Percentiles rank a stretch among this genome's conserved stretches.
Conservation (phyloP, 2,113 vertebrate species). For the Poicephalus meyeri region DNA sequence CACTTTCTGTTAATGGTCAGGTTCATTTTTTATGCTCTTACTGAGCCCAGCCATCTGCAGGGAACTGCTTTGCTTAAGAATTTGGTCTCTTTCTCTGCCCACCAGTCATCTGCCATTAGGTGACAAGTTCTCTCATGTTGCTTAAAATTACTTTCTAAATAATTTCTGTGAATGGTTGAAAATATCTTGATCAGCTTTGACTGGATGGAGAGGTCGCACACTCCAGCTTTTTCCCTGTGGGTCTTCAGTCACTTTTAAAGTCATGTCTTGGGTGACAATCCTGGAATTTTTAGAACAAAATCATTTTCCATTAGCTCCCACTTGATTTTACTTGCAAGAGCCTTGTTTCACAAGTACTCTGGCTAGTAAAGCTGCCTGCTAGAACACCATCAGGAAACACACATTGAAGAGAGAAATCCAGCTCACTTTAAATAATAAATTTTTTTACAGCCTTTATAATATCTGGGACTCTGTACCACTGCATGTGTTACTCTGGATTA, state of each 20-base stretch:
- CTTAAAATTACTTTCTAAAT: conserved; percentile 33
- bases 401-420: background rate
- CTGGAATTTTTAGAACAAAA: background rate
- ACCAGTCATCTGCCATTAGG: background rate
- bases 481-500: background rate
- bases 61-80: conserved; percentile 13
- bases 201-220: background rate
- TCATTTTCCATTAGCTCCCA: background rate
- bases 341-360: background rate
- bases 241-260: background rate
- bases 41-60: background rate
- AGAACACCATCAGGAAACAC: background rate
- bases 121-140: conserved; percentile 30
- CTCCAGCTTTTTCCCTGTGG: background rate
- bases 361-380: background rate
- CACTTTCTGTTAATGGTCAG: background rate
- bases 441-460: background rate
- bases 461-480: background rate
- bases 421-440: background rate
- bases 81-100: background rate
- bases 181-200: background rate
- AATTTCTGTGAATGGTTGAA: background rate
- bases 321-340: background rate
- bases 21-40: background rate
- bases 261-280: background rate